Evolutionary conservation across 2,113 vertebrate species (phyloP).

Genomic region (Sitta europaea): DNA sequence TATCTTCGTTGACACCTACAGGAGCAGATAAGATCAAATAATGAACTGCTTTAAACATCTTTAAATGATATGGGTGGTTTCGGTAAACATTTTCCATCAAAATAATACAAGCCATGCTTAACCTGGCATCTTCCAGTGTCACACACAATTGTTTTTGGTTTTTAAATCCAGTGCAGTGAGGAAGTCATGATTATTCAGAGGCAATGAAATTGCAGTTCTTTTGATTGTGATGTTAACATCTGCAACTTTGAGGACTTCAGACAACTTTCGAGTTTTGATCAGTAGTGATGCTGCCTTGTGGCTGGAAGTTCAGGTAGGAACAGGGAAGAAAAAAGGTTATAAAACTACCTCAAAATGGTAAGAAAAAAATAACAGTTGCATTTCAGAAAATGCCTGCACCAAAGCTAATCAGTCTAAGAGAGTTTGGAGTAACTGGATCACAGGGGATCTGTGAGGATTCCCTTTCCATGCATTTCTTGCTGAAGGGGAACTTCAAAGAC

Average conservation of each 20-base stretch:
- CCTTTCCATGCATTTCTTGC: background rate
- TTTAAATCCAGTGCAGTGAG: background rate
- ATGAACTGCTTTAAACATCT: background rate
- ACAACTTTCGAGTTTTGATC: background rate
- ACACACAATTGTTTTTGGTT: background rate
- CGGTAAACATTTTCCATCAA: background rate
- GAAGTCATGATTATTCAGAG: background rate
- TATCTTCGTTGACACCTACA: constrained; percentile 25
- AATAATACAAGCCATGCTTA: background rate
- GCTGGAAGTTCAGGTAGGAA: background rate
- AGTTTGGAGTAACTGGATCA: background rate
- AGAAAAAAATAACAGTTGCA: background rate
- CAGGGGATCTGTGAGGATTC: background rate
- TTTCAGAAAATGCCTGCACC: background rate
- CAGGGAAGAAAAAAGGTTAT: background rate
- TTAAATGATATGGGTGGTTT: background rate
- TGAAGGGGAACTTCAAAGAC: background rate
- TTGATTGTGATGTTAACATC: background rate
- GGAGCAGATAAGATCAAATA: constrained; percentile 19
- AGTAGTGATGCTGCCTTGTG: background rate
- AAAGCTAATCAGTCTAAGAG: background rate
- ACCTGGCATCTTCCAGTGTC: background rate
- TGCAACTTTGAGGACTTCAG: background rate
- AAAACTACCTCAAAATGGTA: background rate
- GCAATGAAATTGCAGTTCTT: background rate